These are phyloP conservation scores for Steinernema khuongi DNA, from an alignment of 1,140 invertebrate species.

Conservation along the genomic window DNA sequence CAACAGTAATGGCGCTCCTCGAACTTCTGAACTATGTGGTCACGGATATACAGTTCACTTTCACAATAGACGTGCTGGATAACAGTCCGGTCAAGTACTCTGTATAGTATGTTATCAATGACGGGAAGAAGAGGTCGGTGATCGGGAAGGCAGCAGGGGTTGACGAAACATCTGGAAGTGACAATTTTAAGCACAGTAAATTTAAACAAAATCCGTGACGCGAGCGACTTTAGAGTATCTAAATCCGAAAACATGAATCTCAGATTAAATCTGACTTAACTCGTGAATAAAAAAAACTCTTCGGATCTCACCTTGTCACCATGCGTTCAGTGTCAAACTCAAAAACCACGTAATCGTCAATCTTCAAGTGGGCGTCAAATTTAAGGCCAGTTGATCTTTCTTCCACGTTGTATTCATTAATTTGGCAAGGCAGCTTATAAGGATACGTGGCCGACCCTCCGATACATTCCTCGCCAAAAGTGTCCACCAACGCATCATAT, in stretches of 20 bases:
- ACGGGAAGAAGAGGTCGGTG: not conserved
- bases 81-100: not conserved
- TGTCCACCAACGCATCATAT: not conserved
- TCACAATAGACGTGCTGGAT: not conserved
- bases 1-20: slow-evolving; percentile 5
- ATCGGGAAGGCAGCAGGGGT: not conserved
- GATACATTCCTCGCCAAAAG: not conserved
- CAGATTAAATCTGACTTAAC: too few relatives aligned
- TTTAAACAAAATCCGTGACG: too few relatives aligned
- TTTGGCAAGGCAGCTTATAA: not conserved
- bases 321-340: not conserved
- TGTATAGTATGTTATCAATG: slow-evolving; percentile 2
- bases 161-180: not conserved
- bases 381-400: not conserved
- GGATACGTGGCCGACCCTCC: not conserved
- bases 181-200: not conserved
- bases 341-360: slow-evolving; percentile 7
- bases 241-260: too few relatives aligned
- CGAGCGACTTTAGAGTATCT: too few relatives aligned
- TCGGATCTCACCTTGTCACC: not conserved
- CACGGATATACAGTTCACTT: not conserved
- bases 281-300: too few relatives aligned
- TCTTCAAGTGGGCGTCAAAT: not conserved
- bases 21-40: slow-evolving; percentile 1
- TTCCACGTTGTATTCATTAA: not conserved